Evolutionary conservation across 1,140 invertebrate genomes (phyloP).

Genomic region (Hesperophylax magnus): DNA sequence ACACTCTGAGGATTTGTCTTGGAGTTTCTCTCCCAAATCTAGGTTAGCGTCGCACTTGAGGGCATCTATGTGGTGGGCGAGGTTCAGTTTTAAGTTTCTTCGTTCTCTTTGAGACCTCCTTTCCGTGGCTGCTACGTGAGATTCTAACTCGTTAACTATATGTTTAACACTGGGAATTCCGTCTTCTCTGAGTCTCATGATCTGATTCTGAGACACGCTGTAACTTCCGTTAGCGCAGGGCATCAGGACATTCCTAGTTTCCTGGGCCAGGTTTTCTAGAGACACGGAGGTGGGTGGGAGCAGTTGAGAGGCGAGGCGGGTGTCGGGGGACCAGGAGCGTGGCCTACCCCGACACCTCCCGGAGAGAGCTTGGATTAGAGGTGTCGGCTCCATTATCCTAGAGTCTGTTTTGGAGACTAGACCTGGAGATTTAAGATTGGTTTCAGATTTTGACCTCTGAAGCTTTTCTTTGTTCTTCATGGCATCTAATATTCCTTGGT

Average conservation of each 20-base stretch:
- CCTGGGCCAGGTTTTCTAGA: conserved; percentile 76
- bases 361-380: conserved; percentile 71
- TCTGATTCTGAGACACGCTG: conserved; percentile 91
- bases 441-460: conserved; percentile 93
- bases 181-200: conserved; percentile 80
- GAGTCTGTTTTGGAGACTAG: conserved; percentile 66
- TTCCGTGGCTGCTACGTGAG: conserved; percentile 61
- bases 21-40: conserved; percentile 59
- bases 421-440: conserved; percentile 85
- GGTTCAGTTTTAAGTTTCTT: conserved; percentile 76
- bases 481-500: conserved; percentile 95
- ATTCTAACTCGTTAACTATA: conserved; percentile 78
- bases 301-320: conserved; percentile 73
- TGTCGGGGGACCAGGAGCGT: conserved; percentile 88
- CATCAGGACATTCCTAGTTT: conserved; percentile 83
- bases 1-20: conserved; percentile 60
- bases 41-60: conserved; percentile 63
- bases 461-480: conserved; percentile 96
- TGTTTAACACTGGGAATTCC: conserved; percentile 73
- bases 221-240: conserved; percentile 89
- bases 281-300: conserved; percentile 73
- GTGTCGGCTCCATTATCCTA: conserved; percentile 71
- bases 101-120: conserved; percentile 65
- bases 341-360: conserved; percentile 73
- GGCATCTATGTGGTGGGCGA: conserved; percentile 70